A percentile compares a stretch with the other conserved stretches of the same genome.
phyloP scores from a whole-genome alignment of 2,888 invertebrate genomes.

The Vannuccia rotundouncinata region DNA sequence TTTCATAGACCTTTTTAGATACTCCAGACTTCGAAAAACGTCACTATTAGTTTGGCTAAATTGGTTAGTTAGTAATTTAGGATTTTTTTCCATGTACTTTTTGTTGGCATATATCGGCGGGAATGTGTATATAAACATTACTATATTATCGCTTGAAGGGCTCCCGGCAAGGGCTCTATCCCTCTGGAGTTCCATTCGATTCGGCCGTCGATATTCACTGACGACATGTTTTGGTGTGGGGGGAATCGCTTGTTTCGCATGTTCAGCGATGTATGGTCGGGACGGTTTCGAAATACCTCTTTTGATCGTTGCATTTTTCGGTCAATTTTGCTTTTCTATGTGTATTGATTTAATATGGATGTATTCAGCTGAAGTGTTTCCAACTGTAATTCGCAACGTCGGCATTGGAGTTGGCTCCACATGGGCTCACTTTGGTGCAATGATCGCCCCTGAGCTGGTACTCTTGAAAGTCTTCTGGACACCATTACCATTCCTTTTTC shows the following conservation, averaged over 20 bases:
- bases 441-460: not conserved
- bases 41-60: constrained; percentile 24
- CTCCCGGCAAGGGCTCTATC: constrained; percentile 1
- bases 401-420: constrained; percentile 25
- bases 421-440: not conserved
- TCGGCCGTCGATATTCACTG: not conserved
- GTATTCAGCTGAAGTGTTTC: constrained; percentile 28
- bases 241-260: not conserved
- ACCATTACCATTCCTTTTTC: not conserved
- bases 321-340: constrained; percentile 5
- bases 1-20: not conserved
- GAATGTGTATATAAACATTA: not conserved
- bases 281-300: not conserved
- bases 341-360: constrained; percentile 14
- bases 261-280: not conserved
- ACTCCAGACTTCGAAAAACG: not conserved
- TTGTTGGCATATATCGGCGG: not conserved
- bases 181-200: not conserved
- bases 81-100: not conserved
- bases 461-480: not conserved
- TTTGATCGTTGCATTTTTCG: not conserved
- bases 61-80: not conserved
- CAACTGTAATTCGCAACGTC: constrained; percentile 24
- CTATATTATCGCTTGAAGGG: not conserved
- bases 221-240: not conserved